Conservation (phyloP, 1,140 invertebrate species). For the Diachasmimorpha longicaudata region DNA sequence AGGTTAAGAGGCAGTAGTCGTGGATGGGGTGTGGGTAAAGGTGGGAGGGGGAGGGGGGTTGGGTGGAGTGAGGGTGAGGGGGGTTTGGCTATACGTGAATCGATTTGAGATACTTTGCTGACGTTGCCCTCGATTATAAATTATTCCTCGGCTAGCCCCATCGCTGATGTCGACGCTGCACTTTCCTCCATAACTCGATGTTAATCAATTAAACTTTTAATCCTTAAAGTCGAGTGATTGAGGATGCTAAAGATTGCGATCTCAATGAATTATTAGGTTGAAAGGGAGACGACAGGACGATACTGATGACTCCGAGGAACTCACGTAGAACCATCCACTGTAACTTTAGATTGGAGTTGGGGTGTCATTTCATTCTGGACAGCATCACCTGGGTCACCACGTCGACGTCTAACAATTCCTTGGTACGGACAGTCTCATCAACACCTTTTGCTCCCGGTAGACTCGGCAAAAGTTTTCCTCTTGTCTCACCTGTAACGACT, state of each 20-base stretch:
- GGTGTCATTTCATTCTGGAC: not conserved
- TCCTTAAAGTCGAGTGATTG: not conserved
- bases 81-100: not conserved
- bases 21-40: not conserved
- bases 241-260: no score
- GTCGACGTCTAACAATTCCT: not conserved
- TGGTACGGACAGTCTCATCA: constrained; percentile 5
- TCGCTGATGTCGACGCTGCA: not conserved
- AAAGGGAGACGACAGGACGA: not conserved
- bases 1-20: not conserved
- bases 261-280: not conserved
- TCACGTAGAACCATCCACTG: not conserved
- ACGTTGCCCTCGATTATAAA: not conserved
- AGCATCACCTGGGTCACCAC: not conserved
- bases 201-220: not conserved
- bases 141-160: not conserved
- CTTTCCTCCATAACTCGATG: not conserved
- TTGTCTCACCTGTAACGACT: not conserved
- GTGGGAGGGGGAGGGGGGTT: not conserved
- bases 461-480: not conserved
- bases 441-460: not conserved
- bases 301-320: not conserved
- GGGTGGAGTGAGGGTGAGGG: not conserved
- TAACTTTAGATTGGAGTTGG: not conserved
- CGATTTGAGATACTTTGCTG: constrained; percentile 10